phyloP scores from a whole-genome alignment of 1,140 invertebrate genomes.

The Dendrolimus punctatus region DNA sequence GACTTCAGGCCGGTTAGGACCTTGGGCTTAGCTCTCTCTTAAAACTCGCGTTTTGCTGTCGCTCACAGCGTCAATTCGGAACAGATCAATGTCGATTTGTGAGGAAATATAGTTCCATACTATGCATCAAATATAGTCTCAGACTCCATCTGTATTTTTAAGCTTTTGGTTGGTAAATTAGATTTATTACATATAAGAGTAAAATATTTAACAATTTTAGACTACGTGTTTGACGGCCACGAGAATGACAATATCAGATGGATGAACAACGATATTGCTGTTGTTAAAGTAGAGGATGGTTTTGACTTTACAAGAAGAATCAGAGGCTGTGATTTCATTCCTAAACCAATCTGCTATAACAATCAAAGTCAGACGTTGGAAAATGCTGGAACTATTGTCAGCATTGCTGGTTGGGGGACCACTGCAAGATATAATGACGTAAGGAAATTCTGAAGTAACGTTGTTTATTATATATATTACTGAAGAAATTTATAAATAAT shows the following conservation, averaged over 20 bases:
- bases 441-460: slow-evolving; percentile 8
- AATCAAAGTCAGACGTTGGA: slow-evolving; percentile 49
- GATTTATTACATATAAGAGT: not conserved
- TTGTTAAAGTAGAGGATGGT: slow-evolving; percentile 51
- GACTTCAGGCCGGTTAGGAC: too few species aligned
- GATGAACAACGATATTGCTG: slow-evolving; percentile 63
- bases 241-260: slow-evolving; percentile 58
- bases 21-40: too few species aligned
- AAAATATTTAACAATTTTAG: slow-evolving; percentile 18
- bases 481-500: not conserved
- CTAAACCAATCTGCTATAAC: slow-evolving; percentile 48
- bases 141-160: too few species aligned
- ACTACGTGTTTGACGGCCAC: slow-evolving; percentile 58
- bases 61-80: too few species aligned
- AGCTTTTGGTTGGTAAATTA: too few species aligned
- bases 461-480: not conserved
- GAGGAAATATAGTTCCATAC: too few species aligned
- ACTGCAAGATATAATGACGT: slow-evolving; percentile 50
- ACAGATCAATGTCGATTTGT: too few species aligned
- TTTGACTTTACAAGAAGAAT: slow-evolving; percentile 50
- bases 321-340: slow-evolving; percentile 48
- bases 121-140: too few species aligned
- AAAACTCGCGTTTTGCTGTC: too few species aligned
- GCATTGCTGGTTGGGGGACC: slow-evolving; percentile 50
- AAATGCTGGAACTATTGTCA: slow-evolving; percentile 36